Conservation (phyloP, 2,113 vertebrate species). For the Mustelus asterias region DNA sequence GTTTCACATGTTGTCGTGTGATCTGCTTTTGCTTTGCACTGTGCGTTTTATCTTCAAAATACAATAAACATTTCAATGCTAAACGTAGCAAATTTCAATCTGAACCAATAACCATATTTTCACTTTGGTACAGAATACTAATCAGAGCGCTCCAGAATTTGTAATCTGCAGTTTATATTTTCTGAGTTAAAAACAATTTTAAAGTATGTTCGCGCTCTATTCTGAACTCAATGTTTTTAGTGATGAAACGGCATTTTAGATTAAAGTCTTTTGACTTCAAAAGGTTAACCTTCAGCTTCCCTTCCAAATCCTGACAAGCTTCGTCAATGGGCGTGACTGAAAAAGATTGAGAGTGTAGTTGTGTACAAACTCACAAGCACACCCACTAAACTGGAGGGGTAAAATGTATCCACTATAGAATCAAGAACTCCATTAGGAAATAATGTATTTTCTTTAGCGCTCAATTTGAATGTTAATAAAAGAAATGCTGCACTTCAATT, state of each 20-base stretch:
- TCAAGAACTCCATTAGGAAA: not conserved
- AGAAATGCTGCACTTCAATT: not conserved
- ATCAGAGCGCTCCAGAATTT: not conserved
- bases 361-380: not conserved
- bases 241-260: conserved; percentile 41
- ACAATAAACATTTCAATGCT: not conserved
- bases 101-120: not conserved
- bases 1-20: not conserved
- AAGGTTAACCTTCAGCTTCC: conserved; percentile 15
- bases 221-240: conserved; percentile 40
- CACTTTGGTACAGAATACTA: not conserved
- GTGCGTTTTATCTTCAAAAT: not conserved
- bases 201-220: not conserved
- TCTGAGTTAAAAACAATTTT: not conserved
- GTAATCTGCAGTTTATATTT: not conserved
- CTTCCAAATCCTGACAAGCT: not conserved
- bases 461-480: not conserved
- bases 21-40: not conserved
- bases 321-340: not conserved
- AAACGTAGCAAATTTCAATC: not conserved
- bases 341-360: not conserved
- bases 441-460: not conserved
- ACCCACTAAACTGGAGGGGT: not conserved
- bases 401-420: not conserved
- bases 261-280: conserved; percentile 42